Evolutionary conservation across 2,888 invertebrate species (phyloP), one percentile per base, ranked within the genome.

Genomic region (Pseudanteris insignis): DNA sequence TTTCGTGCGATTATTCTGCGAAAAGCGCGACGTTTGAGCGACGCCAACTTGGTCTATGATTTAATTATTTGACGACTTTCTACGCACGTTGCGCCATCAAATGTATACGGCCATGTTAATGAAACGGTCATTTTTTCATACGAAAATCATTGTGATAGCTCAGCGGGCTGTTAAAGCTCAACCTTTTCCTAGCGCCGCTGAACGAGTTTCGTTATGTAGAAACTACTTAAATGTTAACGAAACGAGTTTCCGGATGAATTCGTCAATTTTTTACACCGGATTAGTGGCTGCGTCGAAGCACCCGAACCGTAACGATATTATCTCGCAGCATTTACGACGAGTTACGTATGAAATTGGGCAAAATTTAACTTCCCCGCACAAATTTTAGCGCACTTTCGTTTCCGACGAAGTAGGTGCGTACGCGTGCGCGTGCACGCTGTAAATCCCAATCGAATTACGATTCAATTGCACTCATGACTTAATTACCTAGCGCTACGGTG

Each of bases 241-340:
- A 57, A 48, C 57, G 18, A 11, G 58, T 50, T 50, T 44, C 47
- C 58, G 58, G 44, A 43, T 48, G 50, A 57, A 29, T 57, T 57
- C 37, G 28, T 32, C 44, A 43, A 48, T 43, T 57, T 48, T 44
- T 57, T 43, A 29, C 38, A 44, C 44, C 33, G 21, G 37, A 57
- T 57, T 50, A 57, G 37, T 38, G 44, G 32, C 29, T 14, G 37
- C 48, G 43, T 50, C 37, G 50, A 57, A 44, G 13, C 12, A 18
- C 14, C 24, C 26, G 48, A 32, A 50, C 48, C 57, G 43, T 57
- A 25, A 57, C 47, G 26, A 43, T 34, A 41, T 40, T 50, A 50
- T 50, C 25, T 9, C 2, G 11, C 7, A n/a, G 8, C 46, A 8
- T 40, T 55, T 47, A 41, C 14, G 14, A 29, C 3, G 18, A 11